phyloP scores from a whole-genome alignment of 2,888 invertebrate genomes.

The Mythimna lalbum region DNA sequence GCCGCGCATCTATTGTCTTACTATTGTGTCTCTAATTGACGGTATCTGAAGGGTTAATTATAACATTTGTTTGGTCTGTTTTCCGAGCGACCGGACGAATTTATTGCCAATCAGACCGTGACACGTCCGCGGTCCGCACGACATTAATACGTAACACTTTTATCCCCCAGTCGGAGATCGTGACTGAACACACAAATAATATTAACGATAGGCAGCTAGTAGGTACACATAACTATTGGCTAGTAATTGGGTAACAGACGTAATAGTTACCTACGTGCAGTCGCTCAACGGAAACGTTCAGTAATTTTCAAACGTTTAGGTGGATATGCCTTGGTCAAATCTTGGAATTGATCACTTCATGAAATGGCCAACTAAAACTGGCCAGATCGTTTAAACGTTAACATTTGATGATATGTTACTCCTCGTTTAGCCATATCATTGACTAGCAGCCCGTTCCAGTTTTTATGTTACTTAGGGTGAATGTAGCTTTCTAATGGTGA shows the following conservation, averaged over 20 bases:
- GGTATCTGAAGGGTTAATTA: no score
- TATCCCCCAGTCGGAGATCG: constrained; percentile 48
- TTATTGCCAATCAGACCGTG: constrained; percentile 67
- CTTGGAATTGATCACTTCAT: no score
- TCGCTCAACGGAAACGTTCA: background rate
- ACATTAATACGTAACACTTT: constrained; percentile 58
- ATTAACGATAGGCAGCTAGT: constrained; percentile 32
- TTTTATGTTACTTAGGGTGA: no score
- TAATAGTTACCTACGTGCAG: constrained; percentile 26
- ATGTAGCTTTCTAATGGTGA: no score
- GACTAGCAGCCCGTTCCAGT: no score
- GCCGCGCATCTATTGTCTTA: no score
- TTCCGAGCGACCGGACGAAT: constrained; percentile 50
- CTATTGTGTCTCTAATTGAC: no score
- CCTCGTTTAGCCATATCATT: no score
- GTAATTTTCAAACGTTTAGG: background rate
- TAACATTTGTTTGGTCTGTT: constrained; percentile 52
- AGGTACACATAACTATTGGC: constrained; percentile 25
- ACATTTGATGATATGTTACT: no score
- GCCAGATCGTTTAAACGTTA: no score
- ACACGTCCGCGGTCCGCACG: constrained; percentile 61
- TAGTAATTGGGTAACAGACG: constrained; percentile 28
- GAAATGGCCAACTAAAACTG: no score
- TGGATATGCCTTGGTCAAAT: no score
- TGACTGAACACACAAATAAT: constrained; percentile 50